phyloP scores from a whole-genome alignment of 1,140 invertebrate genomes.

The Drosophila ercepeae region DNA sequence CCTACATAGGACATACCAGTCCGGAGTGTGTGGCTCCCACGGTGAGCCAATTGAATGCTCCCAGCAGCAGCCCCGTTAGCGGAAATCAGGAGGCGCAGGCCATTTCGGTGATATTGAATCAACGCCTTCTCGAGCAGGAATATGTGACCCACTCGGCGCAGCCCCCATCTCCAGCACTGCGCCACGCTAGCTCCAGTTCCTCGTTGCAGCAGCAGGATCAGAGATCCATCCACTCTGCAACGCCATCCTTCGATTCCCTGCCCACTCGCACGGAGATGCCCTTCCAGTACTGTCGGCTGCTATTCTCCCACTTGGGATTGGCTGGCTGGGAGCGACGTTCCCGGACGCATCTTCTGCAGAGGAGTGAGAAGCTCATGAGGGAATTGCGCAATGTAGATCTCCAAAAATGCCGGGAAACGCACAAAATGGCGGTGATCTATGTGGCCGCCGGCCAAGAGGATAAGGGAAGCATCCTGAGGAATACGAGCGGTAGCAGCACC shows the following conservation, averaged over 20 bases:
- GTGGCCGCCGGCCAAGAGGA: slow-evolving; percentile 98
- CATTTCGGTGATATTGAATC: slow-evolving; percentile 92
- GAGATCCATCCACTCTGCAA: slow-evolving; percentile 59
- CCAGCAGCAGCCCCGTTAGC: slow-evolving; percentile 88
- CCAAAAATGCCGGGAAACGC: slow-evolving; percentile 96
- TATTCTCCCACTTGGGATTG: slow-evolving; percentile 95
- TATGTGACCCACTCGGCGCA: slow-evolving; percentile 85
- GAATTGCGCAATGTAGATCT: slow-evolving; percentile 97
- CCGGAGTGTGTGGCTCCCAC: slow-evolving; percentile 93
- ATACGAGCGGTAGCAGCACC: slow-evolving; percentile 92
- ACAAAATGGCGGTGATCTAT: slow-evolving; percentile 99
- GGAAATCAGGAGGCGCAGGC: slow-evolving; percentile 91
- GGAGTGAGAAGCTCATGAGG: slow-evolving; percentile 94
- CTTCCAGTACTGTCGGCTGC: slow-evolving; percentile 93
- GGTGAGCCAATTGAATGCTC: slow-evolving; percentile 89
- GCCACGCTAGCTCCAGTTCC: slow-evolving; percentile 42
- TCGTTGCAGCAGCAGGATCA: slow-evolving; percentile 62
- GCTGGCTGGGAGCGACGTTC: slow-evolving; percentile 94
- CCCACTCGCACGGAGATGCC: slow-evolving; percentile 71
- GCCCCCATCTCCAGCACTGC: slow-evolving; percentile 34
- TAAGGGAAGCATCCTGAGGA: slow-evolving; percentile 95
- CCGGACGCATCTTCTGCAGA: slow-evolving; percentile 93
- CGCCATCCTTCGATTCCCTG: slow-evolving; percentile 73
- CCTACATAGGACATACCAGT: slow-evolving; percentile 96
- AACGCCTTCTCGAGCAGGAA: slow-evolving; percentile 91